phyloP scores from a whole-genome alignment of 2,113 vertebrate species.

The Pelobates fuscus region DNA sequence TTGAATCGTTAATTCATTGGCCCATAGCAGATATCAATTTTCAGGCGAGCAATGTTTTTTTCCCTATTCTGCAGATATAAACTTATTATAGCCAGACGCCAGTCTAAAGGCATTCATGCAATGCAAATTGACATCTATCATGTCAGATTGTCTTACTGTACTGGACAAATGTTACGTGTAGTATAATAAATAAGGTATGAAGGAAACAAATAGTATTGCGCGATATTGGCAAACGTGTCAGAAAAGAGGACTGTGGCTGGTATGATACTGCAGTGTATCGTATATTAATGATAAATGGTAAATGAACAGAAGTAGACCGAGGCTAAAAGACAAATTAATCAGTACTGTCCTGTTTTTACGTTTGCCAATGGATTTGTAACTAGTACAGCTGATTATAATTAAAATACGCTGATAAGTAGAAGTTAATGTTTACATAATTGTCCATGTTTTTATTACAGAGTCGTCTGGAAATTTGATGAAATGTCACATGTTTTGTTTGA shows the following conservation, averaged over 20 bases:
- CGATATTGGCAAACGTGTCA: no score
- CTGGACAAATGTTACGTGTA: background rate
- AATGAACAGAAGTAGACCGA: no score
- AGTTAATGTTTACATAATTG: background rate
- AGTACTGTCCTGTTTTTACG: no score
- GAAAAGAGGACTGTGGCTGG: no score
- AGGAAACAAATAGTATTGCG: no score
- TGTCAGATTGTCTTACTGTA: background rate
- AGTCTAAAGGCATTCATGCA: slow-evolving; percentile 3
- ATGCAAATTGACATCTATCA: slow-evolving; percentile 11
- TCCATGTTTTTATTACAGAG: background rate
- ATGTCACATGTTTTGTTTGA: slow-evolving; percentile 7
- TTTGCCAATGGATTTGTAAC: background rate
- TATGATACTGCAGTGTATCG: no score
- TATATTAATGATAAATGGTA: no score
- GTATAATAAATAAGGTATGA: no score
- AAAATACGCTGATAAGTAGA: background rate
- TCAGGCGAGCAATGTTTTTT: background rate
- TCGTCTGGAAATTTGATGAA: background rate
- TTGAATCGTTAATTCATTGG: slow-evolving; percentile 1
- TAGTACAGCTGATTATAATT: background rate
- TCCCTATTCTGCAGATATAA: background rate
- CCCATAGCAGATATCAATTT: slow-evolving; percentile 17
- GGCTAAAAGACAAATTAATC: no score
- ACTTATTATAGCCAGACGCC: background rate